Evolutionary conservation across 2,797 vertebrate genomes (phyloP), one percentile per base, ranked within the genome.

Genomic region (Myripristis murdjan): DNA sequence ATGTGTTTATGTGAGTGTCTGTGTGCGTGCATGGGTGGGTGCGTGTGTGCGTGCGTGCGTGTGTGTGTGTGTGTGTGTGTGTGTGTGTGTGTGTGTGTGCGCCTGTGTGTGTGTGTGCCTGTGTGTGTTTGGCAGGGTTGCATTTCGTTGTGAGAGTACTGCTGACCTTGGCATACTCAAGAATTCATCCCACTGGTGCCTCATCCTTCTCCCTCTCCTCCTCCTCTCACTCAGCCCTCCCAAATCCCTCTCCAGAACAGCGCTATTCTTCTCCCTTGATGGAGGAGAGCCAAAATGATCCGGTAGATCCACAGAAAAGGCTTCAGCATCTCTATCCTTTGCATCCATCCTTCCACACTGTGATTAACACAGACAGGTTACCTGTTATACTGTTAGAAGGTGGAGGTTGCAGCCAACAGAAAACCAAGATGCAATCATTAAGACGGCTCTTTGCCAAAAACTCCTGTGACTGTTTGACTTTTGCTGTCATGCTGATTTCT

Each of bases 121-220:
- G 64, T 69, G 52, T 33, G 47, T 54, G 60, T 73, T 70, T 84
- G 80, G 77, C 60, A 63, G 72, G 7, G 11, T 81, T 85, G 83
- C 75, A 79, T 88, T 84, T 79, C 75, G 80, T 79, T 15, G 70
- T 75, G 70, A 79, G 84, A 70, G 77, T 83, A 79, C 77, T 90
- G 87, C 90, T 92, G 91, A 91, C 90, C 90, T 92, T 89, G 82
- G 84, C 84, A 86, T 58, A 73, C 77, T 67, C 69, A 33, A 74
- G 75, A 81, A 85, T 87, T 78, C 79, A 75, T 85, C 75, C 76
- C 73, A 60, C 53, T 7, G 73, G 79, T 64, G 70, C 86, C 77
- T 89, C 72, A 65, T 75, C 72, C 66, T 74, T 73, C 69, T 84
- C 46, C 54, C 73, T 72, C 61, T 48, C 75, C 26, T 46, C 12